phyloP scores from a whole-genome alignment of 2,113 vertebrate species.

The Theropithecus gelada region DNA sequence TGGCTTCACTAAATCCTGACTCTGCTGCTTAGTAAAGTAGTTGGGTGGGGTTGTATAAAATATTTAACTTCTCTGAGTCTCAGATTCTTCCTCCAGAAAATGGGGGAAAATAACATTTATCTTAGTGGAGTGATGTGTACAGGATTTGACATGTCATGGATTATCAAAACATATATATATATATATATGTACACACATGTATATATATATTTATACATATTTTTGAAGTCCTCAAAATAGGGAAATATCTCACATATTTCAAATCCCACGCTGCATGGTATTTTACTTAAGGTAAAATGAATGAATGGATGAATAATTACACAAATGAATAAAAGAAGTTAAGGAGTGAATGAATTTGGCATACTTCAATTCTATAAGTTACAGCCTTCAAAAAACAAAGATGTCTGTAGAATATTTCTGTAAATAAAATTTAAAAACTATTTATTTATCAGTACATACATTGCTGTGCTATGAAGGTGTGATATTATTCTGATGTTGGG shows the following conservation, averaged over 20 bases:
- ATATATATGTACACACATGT: neutral
- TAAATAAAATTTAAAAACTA: neutral
- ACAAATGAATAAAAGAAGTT: neutral
- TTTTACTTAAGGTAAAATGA: neutral
- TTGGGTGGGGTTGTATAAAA: neutral
- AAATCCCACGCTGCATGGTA: neutral
- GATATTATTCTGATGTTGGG: neutral
- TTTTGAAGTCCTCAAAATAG: conserved; percentile 2
- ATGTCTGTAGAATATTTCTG: neutral
- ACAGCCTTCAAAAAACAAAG: neutral
- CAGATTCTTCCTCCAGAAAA: neutral
- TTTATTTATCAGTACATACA: neutral
- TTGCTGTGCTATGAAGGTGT: neutral
- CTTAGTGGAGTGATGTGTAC: neutral
- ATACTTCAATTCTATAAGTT: neutral
- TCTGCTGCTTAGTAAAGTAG: neutral
- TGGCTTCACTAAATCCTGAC: neutral
- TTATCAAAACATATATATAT: neutral
- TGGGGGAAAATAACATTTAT: neutral
- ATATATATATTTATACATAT: neutral
- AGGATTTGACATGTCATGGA: neutral
- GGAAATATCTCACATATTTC: neutral
- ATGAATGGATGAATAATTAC: neutral
- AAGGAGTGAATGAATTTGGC: neutral
- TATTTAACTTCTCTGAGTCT: neutral